These are phyloP conservation scores for Hyalella azteca DNA, from an alignment of 2,888 invertebrate genomes.

Conservation along the genomic window DNA sequence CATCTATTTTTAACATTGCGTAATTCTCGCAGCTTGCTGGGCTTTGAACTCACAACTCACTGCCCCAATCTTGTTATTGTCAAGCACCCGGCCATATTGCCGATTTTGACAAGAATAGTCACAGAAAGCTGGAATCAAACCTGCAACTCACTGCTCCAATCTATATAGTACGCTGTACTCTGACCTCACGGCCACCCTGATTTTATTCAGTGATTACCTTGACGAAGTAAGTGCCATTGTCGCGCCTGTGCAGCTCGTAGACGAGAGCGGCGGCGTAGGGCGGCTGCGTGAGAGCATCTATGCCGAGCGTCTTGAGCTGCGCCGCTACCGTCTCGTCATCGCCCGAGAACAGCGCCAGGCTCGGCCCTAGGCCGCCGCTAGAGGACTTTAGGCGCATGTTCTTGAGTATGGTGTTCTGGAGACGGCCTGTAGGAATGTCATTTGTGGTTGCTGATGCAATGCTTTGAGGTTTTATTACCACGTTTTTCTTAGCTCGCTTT, in stretches of 20 bases:
- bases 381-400: background rate
- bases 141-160: too few relatives aligned
- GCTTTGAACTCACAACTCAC: too few relatives aligned
- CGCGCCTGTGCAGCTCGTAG: conserved; percentile 19
- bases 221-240: conserved; percentile 13
- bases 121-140: too few relatives aligned
- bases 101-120: too few relatives aligned
- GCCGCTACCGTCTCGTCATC: conserved; percentile 5
- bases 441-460: too few relatives aligned
- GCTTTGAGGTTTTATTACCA: too few relatives aligned
- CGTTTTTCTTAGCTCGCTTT: too few relatives aligned
- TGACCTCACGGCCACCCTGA: background rate
- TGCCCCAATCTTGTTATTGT: too few relatives aligned
- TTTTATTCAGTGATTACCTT: background rate
- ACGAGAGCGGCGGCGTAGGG: conserved; percentile 17
- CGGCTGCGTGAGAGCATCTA: background rate
- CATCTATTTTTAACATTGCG: too few relatives aligned
- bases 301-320: conserved; percentile 21
- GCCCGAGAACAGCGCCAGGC: background rate
- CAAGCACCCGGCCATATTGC: too few relatives aligned
- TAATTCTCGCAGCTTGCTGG: too few relatives aligned
- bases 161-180: background rate
- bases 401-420: background rate
- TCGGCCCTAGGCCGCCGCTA: background rate
- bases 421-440: background rate